Evolutionary conservation across 2,888 invertebrate genomes (phyloP).

Genomic region (Unio pictorum): DNA sequence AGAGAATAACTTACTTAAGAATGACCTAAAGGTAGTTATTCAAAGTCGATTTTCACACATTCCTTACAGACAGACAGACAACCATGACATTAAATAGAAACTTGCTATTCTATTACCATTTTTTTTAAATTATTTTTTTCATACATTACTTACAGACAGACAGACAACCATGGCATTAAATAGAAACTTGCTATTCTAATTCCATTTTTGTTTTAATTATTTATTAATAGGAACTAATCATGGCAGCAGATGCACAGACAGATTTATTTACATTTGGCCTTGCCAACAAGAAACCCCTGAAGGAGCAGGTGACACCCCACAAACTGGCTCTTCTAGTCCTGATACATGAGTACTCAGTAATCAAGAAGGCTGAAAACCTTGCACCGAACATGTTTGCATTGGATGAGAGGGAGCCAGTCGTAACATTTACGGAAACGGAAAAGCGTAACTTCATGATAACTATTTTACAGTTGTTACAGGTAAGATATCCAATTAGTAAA

Average conservation of each 20-base stretch:
- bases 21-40: too few relatives aligned
- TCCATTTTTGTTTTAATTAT: too few relatives aligned
- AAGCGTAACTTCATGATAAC: constrained; percentile 86
- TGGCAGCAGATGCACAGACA: constrained; percentile 9
- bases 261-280: constrained; percentile 35
- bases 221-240: background rate
- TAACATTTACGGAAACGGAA: constrained; percentile 65
- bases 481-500: constrained; percentile 12
- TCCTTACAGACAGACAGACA: too few relatives aligned
- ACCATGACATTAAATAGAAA: too few relatives aligned
- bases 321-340: constrained; percentile 54
- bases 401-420: constrained; percentile 5
- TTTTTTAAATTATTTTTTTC: too few relatives aligned
- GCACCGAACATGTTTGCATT: constrained; percentile 1
- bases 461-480: constrained; percentile 85
- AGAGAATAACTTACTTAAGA: too few relatives aligned
- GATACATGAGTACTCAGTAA: constrained; percentile 48
- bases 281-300: constrained; percentile 29
- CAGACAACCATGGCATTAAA: too few relatives aligned
- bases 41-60: too few relatives aligned
- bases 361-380: constrained; percentile 14
- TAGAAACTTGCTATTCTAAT: too few relatives aligned
- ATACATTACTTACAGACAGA: too few relatives aligned
- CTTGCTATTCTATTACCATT: too few relatives aligned
- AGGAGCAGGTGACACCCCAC: constrained; percentile 57